phyloP scores from a whole-genome alignment of 1,140 invertebrate species.

The Eurosta solidaginis region DNA sequence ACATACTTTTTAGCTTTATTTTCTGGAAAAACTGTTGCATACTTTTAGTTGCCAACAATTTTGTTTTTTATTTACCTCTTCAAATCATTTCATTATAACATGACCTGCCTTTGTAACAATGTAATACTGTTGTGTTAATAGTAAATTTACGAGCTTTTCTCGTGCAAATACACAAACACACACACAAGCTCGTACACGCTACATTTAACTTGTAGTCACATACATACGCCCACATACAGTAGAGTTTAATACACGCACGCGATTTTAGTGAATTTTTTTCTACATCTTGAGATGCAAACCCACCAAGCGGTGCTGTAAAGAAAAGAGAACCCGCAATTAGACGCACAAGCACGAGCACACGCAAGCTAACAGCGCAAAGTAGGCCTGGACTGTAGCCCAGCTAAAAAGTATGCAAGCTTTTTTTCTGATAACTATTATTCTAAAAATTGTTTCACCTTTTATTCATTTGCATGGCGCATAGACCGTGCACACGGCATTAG shows the following conservation, averaged over 20 bases:
- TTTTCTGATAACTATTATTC: background rate
- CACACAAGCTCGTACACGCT: too few relatives aligned
- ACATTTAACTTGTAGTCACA: background rate
- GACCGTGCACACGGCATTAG: background rate
- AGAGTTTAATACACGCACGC: background rate
- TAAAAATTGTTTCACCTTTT: constrained; percentile 24
- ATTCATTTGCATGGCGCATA: background rate
- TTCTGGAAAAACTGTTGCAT: background rate
- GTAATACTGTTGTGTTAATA: background rate
- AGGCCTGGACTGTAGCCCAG: background rate
- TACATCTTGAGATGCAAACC: background rate
- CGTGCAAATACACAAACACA: background rate
- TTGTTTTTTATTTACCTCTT: too few relatives aligned
- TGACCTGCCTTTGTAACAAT: too few relatives aligned
- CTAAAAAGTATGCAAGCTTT: background rate
- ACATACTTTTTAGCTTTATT: background rate
- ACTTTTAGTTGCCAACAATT: background rate
- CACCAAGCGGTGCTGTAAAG: too few relatives aligned
- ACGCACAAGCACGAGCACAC: too few relatives aligned
- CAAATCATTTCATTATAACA: too few relatives aligned
- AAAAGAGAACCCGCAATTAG: too few relatives aligned
- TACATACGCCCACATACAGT: background rate
- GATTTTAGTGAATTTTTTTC: background rate
- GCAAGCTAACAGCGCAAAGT: background rate
- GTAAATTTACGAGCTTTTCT: background rate